Conservation (phyloP, 1,140 invertebrate species). For the Zaprionus lachaisei region DNA sequence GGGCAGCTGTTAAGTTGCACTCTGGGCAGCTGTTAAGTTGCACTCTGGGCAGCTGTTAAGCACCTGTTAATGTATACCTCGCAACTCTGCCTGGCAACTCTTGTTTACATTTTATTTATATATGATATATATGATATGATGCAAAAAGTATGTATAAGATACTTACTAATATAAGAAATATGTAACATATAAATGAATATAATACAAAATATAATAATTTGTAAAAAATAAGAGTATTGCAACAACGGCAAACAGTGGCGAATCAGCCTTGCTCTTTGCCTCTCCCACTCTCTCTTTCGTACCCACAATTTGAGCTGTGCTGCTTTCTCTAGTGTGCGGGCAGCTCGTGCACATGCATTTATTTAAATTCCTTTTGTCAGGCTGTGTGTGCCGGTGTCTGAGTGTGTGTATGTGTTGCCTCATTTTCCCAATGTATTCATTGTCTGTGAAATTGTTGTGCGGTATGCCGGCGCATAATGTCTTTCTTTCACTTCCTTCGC, state of each 20-base stretch:
- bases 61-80: not conserved
- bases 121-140: no score
- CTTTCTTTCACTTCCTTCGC: conserved; percentile 62
- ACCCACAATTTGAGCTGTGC: conserved; percentile 18
- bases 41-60: no score
- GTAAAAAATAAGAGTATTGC: not conserved
- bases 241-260: not conserved
- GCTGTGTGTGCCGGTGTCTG: conserved; percentile 37
- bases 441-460: conserved; percentile 82
- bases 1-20: no score
- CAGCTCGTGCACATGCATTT: conserved; percentile 78
- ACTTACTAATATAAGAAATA: not conserved
- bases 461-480: conserved; percentile 77
- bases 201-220: not conserved
- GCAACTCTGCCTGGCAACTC: no score
- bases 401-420: conserved; percentile 35
- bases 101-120: no score
- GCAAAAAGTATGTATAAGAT: no score
- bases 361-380: conserved; percentile 72
- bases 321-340: conserved; percentile 34
- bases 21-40: no score
- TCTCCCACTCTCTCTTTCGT: not conserved
- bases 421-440: conserved; percentile 80
- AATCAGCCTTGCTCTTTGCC: not conserved
- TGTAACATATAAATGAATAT: not conserved